Evolutionary conservation across 2,113 vertebrate genomes (phyloP).

Genomic region (Halichoerus grypus): DNA sequence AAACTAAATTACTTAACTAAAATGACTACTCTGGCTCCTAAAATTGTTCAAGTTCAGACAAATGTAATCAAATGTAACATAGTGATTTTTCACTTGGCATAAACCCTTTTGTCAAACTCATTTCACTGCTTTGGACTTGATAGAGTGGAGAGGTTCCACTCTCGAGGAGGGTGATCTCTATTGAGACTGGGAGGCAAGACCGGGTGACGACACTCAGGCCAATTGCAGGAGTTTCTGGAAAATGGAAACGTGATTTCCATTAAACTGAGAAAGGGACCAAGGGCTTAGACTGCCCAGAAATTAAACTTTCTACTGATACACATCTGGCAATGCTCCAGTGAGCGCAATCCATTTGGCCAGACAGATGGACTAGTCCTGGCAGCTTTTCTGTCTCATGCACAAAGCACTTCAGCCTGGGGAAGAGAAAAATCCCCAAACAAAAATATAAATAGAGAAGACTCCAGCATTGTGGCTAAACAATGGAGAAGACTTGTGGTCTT

Average conservation of each 20-base stretch:
- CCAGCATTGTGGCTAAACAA: conserved; percentile 65
- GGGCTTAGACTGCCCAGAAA: conserved; percentile 91
- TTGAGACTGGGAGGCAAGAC: conserved; percentile 49
- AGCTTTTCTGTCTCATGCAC: conserved; percentile 93
- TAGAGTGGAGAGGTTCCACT: conserved; percentile 25
- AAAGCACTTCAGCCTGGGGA: conserved; percentile 86
- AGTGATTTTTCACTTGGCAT: conserved; percentile 69
- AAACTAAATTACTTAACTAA: conserved; percentile 79
- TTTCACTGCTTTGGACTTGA: conserved; percentile 61
- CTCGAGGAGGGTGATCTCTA: conserved; percentile 57
- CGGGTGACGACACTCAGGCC: conserved; percentile 37
- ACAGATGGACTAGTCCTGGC: conserved; percentile 94
- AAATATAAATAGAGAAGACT: conserved; percentile 81
- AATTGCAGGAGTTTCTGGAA: conserved; percentile 67
- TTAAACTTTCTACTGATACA: conserved; percentile 93
- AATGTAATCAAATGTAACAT: conserved; percentile 77
- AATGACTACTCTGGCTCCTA: conserved; percentile 71
- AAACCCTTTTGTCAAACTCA: conserved; percentile 60
- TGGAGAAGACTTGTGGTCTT: conserved; percentile 21
- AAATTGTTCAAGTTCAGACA: conserved; percentile 75
- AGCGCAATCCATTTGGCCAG: conserved; percentile 90
- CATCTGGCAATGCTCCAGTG: conserved; percentile 89
- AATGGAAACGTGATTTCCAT: conserved; percentile 78
- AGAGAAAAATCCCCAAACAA: conserved; percentile 84
- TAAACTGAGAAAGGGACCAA: conserved; percentile 85